A percentile compares a stretch with the other conserved stretches of the same genome.
Conservation (phyloP, 2,888 invertebrate species). For the Meiosimyza platycephala region DNA sequence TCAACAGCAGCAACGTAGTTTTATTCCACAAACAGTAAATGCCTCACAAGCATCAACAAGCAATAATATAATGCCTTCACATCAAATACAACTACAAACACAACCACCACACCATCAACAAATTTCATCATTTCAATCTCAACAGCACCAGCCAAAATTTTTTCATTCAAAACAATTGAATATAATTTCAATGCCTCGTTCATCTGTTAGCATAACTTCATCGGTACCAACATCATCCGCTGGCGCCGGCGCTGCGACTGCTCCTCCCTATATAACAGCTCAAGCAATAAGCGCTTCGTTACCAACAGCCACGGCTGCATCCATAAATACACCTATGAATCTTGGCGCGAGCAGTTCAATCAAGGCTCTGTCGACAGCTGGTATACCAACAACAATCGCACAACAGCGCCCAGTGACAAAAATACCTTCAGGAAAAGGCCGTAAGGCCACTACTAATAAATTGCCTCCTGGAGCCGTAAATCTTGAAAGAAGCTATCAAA, state of each 20-base stretch:
- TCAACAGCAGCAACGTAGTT: slow-evolving; percentile 50
- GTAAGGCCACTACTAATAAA: slow-evolving; percentile 72
- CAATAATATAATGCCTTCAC: slow-evolving; percentile 47
- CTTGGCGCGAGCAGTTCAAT: slow-evolving; percentile 61
- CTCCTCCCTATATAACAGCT: slow-evolving; percentile 40
- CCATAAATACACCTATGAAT: slow-evolving; percentile 38
- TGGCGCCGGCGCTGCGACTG: slow-evolving; percentile 56
- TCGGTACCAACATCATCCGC: slow-evolving; percentile 49
- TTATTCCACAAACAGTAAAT: slow-evolving; percentile 42
- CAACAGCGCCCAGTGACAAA: slow-evolving; percentile 61
- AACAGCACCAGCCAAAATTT: slow-evolving; percentile 55
- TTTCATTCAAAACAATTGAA: slow-evolving; percentile 60
- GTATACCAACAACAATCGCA: slow-evolving; percentile 64
- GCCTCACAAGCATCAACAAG: slow-evolving; percentile 46
- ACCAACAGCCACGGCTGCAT: slow-evolving; percentile 43
- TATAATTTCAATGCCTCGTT: slow-evolving; percentile 62
- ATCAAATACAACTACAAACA: slow-evolving; percentile 55
- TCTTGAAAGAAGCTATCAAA: slow-evolving; percentile 93
- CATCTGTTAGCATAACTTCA: slow-evolving; percentile 52
- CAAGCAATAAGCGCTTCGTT: slow-evolving; percentile 38
- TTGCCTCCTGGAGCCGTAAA: slow-evolving; percentile 92
- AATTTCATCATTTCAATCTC: slow-evolving; percentile 40
- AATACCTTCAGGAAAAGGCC: slow-evolving; percentile 64
- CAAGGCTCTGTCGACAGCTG: slow-evolving; percentile 59
- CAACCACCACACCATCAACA: slow-evolving; percentile 50